These are phyloP conservation scores for Haliclystus octoradiatus DNA, from an alignment of 30 jellyfish, hydroid and myxozoan species.

Conservation along the genomic window DNA sequence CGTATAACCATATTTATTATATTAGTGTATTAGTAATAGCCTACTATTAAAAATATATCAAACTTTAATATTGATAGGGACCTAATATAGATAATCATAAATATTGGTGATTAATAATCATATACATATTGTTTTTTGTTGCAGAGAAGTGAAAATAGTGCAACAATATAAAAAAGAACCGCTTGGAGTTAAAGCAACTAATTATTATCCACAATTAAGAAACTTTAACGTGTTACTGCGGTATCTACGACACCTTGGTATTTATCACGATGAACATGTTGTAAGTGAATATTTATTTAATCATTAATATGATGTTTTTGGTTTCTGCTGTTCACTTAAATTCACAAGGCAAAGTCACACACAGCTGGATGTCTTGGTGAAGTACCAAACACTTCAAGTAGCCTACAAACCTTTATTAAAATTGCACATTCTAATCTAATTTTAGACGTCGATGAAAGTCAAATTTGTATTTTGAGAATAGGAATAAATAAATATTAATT, in stretches of 20 bases:
- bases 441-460: too few relatives aligned
- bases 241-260: constrained; percentile 63
- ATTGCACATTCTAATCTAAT: too few relatives aligned
- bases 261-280: constrained; percentile 91
- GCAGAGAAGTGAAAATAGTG: constrained; percentile 69
- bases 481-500: too few relatives aligned
- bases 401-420: too few relatives aligned
- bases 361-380: background rate
- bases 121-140: too few relatives aligned
- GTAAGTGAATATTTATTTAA: constrained; percentile 23
- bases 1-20: too few relatives aligned
- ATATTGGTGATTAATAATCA: background rate
- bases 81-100: background rate
- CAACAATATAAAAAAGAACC: constrained; percentile 52
- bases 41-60: too few relatives aligned
- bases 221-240: constrained; percentile 56
- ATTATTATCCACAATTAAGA: constrained; percentile 76
- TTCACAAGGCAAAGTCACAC: background rate
- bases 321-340: background rate
- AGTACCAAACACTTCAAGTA: background rate
- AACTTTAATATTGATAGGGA: background rate
- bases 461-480: too few relatives aligned
- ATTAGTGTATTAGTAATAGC: too few relatives aligned
- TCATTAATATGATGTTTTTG: background rate
- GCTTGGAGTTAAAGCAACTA: constrained; percentile 10